phyloP scores from a whole-genome alignment of 2,888 invertebrate genomes.

The Gortyna flavago region DNA sequence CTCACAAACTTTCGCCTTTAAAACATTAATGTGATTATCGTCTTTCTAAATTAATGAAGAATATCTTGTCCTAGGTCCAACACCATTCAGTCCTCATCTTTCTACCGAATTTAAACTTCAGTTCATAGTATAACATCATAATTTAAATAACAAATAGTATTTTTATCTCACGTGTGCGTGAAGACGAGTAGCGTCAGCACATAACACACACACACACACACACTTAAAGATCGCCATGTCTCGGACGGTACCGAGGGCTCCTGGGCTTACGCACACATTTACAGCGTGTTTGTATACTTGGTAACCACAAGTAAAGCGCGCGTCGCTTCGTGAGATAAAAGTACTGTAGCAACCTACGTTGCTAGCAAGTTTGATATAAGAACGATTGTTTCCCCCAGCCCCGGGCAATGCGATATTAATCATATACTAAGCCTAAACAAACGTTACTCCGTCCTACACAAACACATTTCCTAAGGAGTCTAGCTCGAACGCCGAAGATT shows the following conservation, averaged over 20 bases:
- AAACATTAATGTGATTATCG: no score
- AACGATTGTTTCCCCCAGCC: constrained; percentile 33
- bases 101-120: neutral
- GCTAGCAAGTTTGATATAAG: constrained; percentile 33
- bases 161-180: no score
- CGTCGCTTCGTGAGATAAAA: neutral
- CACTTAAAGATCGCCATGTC: no score
- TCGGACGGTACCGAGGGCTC: neutral
- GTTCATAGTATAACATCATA: constrained; percentile 2
- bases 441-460: constrained; percentile 51
- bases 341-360: neutral
- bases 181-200: no score
- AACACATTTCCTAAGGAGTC: constrained; percentile 52
- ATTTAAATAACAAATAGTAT: constrained; percentile 19
- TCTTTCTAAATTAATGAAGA: neutral
- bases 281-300: neutral
- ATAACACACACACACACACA: no score
- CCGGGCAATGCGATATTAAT: constrained; percentile 53
- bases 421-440: constrained; percentile 60
- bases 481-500: constrained; percentile 40
- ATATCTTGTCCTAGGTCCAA: neutral
- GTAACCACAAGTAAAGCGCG: neutral
- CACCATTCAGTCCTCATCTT: neutral
- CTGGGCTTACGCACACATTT: no score
- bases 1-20: no score